These are phyloP conservation scores for Drosophila phalerata DNA, from an alignment of 2,888 invertebrate genomes.

Conservation along the genomic window DNA sequence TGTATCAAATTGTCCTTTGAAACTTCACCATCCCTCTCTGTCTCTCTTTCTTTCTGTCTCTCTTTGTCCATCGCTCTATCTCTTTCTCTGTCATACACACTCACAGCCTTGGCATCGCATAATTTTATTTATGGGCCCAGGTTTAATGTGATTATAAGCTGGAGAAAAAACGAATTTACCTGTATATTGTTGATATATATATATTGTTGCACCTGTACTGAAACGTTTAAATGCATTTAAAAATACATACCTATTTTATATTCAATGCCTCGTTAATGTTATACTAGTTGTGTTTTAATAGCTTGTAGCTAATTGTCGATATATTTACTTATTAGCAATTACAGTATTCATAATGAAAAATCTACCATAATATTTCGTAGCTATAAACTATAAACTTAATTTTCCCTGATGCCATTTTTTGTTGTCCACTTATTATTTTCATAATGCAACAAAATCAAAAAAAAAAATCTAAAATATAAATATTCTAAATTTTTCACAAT, in stretches of 20 bases:
- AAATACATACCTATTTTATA: constrained; percentile 34
- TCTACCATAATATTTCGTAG: constrained; percentile 3
- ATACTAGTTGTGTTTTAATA: constrained; percentile 30
- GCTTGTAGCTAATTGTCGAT: constrained; percentile 44
- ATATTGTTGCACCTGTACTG: constrained; percentile 45
- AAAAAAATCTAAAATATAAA: constrained; percentile 17
- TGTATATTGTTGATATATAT: constrained; percentile 8
- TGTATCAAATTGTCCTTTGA: constrained; percentile 79
- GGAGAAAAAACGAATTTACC: constrained; percentile 23
- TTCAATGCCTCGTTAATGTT: constrained; percentile 39
- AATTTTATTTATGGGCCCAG: constrained; percentile 67
- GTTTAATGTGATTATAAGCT: constrained; percentile 70
- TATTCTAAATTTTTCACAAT: constrained; percentile 1
- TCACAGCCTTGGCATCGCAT: constrained; percentile 39
- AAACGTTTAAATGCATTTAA: constrained; percentile 48
- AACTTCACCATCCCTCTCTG: constrained; percentile 43
- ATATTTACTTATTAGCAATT: constrained; percentile 11
- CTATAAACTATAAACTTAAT: not conserved
- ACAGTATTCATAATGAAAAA: not conserved
- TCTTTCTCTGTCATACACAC: constrained; percentile 10
- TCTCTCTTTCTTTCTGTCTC: constrained; percentile 1
- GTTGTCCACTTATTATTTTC: constrained; percentile 7
- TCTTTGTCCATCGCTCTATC: not conserved
- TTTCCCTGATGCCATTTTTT: not conserved
- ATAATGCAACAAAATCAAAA: constrained; percentile 65